Base-by-base conservation (phyloP, 53 echinoderm and acorn worm genomes). In the Patiria pectinifera region DNA sequence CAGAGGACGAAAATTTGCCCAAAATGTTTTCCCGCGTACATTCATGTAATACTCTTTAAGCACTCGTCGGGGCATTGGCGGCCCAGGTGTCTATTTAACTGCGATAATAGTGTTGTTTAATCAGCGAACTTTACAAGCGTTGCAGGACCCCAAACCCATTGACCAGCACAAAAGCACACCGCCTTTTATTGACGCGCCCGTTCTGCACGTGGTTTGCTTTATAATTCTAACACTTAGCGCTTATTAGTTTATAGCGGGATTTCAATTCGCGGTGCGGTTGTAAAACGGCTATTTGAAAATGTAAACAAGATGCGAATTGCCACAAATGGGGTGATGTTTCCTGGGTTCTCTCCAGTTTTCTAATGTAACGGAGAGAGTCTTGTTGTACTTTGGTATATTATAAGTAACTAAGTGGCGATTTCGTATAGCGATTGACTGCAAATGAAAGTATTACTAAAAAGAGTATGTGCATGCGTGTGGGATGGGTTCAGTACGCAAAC, bases 121-220 rank as follows among this genome's bases (percentile, higher is more conserved):
- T 79, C 79, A 46, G 79, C 19, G 79, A 14, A 79, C 46, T 79
- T 79, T 79, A 66, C 66, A 74, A 74, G 74, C 74, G 3, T 74
- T 74, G 4, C 19, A 74, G 24, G 3, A 4, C 24, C 24, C 74
- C 21, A 74, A 79, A 46, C 21, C 48, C 45, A 79, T 69, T 79
- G 79, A 46, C 22, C 25, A 61, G 1, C 69, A 85, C 85, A 45
- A 86, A 85, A 74, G 6, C n/a, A 74, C 49, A 24, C 72, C 45
- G 16, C 53, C 15, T 18, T 86, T 58, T 86, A 74, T 75, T 74
- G 71, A 53, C 75, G 15, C 78, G 21, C 2, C 61, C 76, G n/a
- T 89, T 66, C 35, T 89, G 80, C 15, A 49, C 47, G 80, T 26
- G 78, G 89, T 89, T 89, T 89, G 63, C 81, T 89, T 80, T 89